Evolutionary conservation across 2,113 vertebrate species (phyloP).

Genomic region (Macrotus californicus): DNA sequence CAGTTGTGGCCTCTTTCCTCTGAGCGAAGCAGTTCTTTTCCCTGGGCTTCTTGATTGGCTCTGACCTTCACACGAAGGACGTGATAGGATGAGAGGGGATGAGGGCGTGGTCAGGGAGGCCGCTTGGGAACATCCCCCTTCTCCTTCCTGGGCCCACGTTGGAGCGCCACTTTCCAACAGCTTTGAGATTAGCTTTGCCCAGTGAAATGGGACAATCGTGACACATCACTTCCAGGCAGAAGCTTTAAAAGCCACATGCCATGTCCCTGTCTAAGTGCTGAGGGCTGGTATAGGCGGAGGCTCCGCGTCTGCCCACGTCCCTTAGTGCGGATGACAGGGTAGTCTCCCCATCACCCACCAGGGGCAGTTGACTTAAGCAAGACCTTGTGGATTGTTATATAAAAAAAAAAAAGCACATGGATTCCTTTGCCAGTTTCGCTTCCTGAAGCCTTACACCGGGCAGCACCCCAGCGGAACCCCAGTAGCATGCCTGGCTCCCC

Average conservation of each 20-base stretch:
- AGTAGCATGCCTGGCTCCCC: accelerated
- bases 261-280: background rate
- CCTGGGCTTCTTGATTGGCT: background rate
- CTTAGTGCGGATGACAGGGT: accelerated
- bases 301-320: background rate
- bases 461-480: background rate
- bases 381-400: background rate
- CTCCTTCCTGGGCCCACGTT: too few species aligned
- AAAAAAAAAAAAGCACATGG: background rate
- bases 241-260: background rate
- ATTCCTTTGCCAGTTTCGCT: background rate
- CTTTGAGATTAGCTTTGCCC: background rate
- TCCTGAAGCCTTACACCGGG: background rate
- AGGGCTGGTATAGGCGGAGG: too few species aligned
- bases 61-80: background rate
- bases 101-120: background rate
- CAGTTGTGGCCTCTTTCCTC: background rate
- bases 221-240: background rate
- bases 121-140: background rate
- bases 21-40: background rate
- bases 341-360: accelerated
- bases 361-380: background rate
- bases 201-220: background rate
- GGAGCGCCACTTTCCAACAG: background rate
- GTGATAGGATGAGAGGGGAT: background rate